Percentiles rank a stretch among this genome's conserved stretches.
Evolutionary conservation across 2,113 vertebrate genomes (phyloP).

Genomic region (Paracanthobrama guichenoti): DNA sequence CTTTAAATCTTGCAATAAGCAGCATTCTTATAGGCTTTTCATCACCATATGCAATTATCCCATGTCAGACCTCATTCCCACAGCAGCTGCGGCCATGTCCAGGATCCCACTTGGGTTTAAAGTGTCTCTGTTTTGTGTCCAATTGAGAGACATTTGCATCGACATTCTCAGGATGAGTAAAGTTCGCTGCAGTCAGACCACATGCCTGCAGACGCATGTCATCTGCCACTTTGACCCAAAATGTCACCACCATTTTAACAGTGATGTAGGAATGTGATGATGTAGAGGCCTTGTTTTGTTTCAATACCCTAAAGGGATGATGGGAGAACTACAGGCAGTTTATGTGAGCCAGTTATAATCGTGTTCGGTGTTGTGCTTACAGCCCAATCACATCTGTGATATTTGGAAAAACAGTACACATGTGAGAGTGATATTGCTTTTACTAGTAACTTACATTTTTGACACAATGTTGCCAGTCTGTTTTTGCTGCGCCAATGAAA

Average conservation of each 20-base stretch:
- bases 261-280: constrained; percentile 17
- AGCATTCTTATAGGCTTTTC: constrained; percentile 49
- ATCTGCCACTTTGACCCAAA: constrained; percentile 51
- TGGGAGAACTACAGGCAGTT: constrained; percentile 22
- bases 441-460: background rate
- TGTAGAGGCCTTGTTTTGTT: constrained; percentile 8
- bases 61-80: constrained; percentile 45
- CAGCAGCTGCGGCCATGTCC: constrained; percentile 49
- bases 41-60: constrained; percentile 53
- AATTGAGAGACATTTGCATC: constrained; percentile 35
- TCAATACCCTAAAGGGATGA: constrained; percentile 37
- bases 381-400: background rate
- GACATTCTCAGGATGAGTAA: constrained; percentile 27
- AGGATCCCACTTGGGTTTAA: constrained; percentile 46
- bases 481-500: background rate
- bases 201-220: constrained; percentile 54
- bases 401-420: background rate
- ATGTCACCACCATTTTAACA: constrained; percentile 40
- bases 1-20: constrained; percentile 34
- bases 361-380: background rate
- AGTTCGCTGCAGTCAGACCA: constrained; percentile 48
- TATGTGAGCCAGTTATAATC: background rate
- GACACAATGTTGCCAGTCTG: background rate
- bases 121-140: constrained; percentile 58
- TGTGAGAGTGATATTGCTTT: background rate